These are phyloP conservation scores for Ovis canadensis DNA, from an alignment of 2,113 vertebrate genomes.

Conservation along the genomic window DNA sequence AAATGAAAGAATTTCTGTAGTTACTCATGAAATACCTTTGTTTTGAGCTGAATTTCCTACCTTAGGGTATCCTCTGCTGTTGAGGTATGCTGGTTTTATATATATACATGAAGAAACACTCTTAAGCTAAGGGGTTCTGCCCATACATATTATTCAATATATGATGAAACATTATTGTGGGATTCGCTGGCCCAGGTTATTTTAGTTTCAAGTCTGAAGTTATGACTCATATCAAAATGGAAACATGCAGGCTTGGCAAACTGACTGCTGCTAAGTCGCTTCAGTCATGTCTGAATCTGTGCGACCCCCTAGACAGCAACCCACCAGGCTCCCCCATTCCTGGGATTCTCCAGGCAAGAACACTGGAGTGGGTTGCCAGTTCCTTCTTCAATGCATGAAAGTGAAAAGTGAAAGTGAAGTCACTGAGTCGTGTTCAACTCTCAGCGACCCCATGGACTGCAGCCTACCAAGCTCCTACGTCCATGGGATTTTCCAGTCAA, in stretches of 20 bases:
- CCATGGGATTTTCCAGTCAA: no score
- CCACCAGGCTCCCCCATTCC: no score
- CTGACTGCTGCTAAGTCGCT: neutral
- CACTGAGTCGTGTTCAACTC: fast-evolving
- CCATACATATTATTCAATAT: neutral
- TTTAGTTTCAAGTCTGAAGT: neutral
- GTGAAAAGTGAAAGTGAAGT: no score
- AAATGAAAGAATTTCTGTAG: neutral
- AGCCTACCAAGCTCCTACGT: fast-evolving
- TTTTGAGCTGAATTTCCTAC: neutral
- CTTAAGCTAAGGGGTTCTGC: neutral
- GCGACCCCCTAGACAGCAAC: no score
- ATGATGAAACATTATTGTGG: neutral
- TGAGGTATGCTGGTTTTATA: neutral
- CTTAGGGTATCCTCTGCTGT: neutral
- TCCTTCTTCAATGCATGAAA: no score
- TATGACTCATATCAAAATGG: neutral
- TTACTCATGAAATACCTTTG: neutral
- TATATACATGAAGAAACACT: neutral
- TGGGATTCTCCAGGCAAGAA: no score
- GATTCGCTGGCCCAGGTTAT: neutral
- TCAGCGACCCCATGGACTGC: no score
- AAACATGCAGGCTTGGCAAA: neutral
- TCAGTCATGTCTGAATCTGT: no score
- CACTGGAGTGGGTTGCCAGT: no score